Base-by-base conservation (phyloP, 1,140 invertebrate genomes). In the Orius laevigatus region DNA sequence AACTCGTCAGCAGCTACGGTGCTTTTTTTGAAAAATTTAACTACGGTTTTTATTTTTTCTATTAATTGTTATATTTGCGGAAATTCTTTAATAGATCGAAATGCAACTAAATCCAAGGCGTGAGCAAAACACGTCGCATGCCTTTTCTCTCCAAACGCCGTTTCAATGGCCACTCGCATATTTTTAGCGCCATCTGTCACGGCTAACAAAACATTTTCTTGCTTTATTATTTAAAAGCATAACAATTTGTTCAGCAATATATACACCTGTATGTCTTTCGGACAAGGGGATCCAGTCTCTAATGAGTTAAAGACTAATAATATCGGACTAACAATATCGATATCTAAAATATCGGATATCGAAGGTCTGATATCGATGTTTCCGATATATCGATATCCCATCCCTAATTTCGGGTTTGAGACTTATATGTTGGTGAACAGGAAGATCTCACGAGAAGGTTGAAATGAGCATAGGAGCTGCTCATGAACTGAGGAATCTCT, bases 131-230 rank as follows among this genome's bases (percentile, higher is more conserved):
- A 43, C 3, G 8, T 8, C 18, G 25, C 18, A 43, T 9, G 41
- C 8, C 31, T 9, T 25, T 43, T 6, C 18, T 43, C 31, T 5
- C 41, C 41, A 20, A 43, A 43, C 15, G 41, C 18, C 6, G 25
- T 4, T 8, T 43, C 41, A 5, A 43, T 43, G 5, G 9, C 41
- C 14, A 19, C 31, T 15, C 9, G 4, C 41, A 43, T 43, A 15
- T 43, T 43, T 18, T 15, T 20, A 20, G 41, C 41, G 6, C 41
- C 41, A 20, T 43, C 41, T 6, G 41, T 43, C 6, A 43, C 41
- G 6, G 14, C 41, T n/a, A 40, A 40, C 5, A 15, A 18, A 16
- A 6, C 4, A 18, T 5, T 43, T 20, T 20, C 15, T 43, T 16
- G 19, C 8, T 4, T 5, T 19, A 20, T 18, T 25, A n/a, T 6